Evolutionary conservation across 2,113 vertebrate genomes (phyloP).

Genomic region (Pyxicephalus adspersus): DNA sequence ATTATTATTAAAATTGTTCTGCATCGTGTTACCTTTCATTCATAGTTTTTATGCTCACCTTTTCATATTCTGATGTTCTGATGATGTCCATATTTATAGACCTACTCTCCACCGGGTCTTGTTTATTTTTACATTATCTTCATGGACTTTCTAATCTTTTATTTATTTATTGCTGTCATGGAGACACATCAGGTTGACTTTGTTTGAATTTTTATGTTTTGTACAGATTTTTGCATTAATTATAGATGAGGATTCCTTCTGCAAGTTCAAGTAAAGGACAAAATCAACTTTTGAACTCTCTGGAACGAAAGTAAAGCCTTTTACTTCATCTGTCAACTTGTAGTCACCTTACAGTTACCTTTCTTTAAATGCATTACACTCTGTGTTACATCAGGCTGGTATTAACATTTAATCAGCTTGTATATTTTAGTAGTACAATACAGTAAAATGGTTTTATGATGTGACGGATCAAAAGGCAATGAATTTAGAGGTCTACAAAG

Average conservation of each 20-base stretch:
- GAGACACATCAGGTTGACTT: constrained; percentile 47
- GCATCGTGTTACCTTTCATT: too few species aligned
- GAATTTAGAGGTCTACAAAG: constrained; percentile 4
- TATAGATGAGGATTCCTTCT: constrained; percentile 52
- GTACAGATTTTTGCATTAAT: constrained; percentile 52
- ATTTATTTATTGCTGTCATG: constrained; percentile 48
- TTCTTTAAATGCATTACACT: constrained; percentile 9
- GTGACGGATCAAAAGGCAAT: constrained; percentile 27
- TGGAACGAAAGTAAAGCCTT: constrained; percentile 7
- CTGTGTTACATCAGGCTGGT: constrained; percentile 30
- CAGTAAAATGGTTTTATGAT: constrained; percentile 19
- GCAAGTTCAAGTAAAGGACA: constrained; percentile 53
- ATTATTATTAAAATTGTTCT: too few species aligned
- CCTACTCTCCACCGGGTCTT: constrained; percentile 6
- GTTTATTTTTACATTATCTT: constrained; percentile 43
- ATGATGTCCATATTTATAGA: not conserved
- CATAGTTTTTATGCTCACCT: not conserved
- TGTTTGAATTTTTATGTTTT: constrained; percentile 47
- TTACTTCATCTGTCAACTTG: constrained; percentile 13
- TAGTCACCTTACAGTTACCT: constrained; percentile 49
- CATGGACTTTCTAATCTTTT: constrained; percentile 43
- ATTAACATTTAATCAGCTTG: constrained; percentile 48
- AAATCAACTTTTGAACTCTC: constrained; percentile 51
- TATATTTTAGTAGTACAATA: constrained; percentile 9
- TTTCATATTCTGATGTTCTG: not conserved